Conservation (phyloP, 2,797 vertebrate species). For the Scolopax rusticola region DNA sequence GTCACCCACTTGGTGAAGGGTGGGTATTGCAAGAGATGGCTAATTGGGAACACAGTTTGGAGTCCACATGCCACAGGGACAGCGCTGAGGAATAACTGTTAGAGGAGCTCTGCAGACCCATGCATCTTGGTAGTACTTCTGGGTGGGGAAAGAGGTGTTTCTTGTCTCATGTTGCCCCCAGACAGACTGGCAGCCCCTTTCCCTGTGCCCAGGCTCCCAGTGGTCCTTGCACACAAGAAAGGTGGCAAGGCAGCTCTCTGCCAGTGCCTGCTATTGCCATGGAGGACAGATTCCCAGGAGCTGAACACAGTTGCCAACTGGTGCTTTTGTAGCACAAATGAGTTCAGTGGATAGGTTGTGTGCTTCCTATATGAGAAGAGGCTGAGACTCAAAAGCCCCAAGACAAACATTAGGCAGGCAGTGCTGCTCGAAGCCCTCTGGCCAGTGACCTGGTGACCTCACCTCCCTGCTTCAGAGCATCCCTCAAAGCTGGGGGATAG, state of each 20-base stretch:
- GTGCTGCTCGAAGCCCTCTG: not conserved
- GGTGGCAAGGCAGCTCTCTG: not conserved
- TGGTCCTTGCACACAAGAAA: not conserved
- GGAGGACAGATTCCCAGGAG: not conserved
- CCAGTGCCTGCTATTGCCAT: not conserved
- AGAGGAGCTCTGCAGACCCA: not conserved
- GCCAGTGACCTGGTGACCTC: not conserved
- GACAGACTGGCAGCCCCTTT: not conserved
- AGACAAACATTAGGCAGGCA: not conserved
- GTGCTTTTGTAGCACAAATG: not conserved
- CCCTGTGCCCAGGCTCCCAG: not conserved
- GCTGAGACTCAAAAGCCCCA: not conserved
- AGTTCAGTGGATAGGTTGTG: not conserved
- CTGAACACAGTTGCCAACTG: not conserved
- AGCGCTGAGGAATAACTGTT: not conserved
- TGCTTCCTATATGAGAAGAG: not conserved
- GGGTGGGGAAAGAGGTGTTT: not conserved
- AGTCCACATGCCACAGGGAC: fast-evolving
- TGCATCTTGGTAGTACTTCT: not conserved
- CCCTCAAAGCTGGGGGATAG: not conserved
- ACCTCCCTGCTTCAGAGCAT: not conserved
- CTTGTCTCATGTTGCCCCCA: not conserved
- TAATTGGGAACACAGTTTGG: not conserved
- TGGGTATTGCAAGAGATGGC: not conserved
- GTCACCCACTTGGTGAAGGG: not conserved